Evolutionary conservation across 2,797 vertebrate species (phyloP).

Genomic region (Sphaeramia orbicularis): DNA sequence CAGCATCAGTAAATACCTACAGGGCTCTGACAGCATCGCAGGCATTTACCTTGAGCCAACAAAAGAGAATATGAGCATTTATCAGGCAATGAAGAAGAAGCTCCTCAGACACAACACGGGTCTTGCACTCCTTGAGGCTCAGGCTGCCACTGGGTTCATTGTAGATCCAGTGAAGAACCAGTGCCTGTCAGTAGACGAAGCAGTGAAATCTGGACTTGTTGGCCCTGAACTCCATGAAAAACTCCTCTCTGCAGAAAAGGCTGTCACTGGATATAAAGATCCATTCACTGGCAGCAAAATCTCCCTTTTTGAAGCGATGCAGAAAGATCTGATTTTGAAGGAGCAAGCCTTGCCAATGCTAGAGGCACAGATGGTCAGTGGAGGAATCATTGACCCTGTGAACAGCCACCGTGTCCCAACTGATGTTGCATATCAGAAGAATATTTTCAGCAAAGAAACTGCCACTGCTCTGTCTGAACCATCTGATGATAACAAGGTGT

Average conservation of each 20-base stretch:
- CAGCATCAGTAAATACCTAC: slow-evolving; percentile 87
- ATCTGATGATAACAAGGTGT: slow-evolving; percentile 84
- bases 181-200: slow-evolving; percentile 92
- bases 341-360: slow-evolving; percentile 93
- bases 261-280: slow-evolving; percentile 96
- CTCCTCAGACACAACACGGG: slow-evolving; percentile 91
- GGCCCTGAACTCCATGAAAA: slow-evolving; percentile 97
- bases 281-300: slow-evolving; percentile 93
- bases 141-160: slow-evolving; percentile 94
- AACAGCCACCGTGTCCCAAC: slow-evolving; percentile 92
- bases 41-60: slow-evolving; percentile 90
- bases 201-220: slow-evolving; percentile 91
- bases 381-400: slow-evolving; percentile 94
- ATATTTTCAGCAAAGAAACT: slow-evolving; percentile 87
- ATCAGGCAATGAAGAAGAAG: slow-evolving; percentile 93
- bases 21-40: slow-evolving; percentile 89
- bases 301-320: slow-evolving; percentile 96
- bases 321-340: slow-evolving; percentile 91
- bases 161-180: slow-evolving; percentile 91
- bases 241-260: slow-evolving; percentile 95
- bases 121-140: slow-evolving; percentile 91
- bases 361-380: slow-evolving; percentile 93
- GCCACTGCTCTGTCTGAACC: slow-evolving; percentile 81
- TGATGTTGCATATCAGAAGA: slow-evolving; percentile 89
- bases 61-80: slow-evolving; percentile 92